Percentiles rank a stretch among this genome's conserved stretches.
Evolutionary conservation across 2,113 vertebrate genomes (phyloP).

Genomic region (Eira barbara): DNA sequence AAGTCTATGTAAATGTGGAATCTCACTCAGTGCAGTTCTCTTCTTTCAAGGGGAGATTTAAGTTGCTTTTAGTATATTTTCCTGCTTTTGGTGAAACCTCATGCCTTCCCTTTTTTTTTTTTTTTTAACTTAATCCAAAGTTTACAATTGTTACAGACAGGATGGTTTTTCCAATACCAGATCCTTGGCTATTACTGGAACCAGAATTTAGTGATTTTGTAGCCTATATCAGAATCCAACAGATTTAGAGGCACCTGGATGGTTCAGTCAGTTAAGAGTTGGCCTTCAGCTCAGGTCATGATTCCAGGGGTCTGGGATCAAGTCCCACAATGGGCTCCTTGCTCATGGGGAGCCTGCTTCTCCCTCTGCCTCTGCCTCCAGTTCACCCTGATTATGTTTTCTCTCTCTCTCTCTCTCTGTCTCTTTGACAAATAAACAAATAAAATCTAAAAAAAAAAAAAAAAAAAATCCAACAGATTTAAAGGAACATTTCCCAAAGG

Average conservation of each 20-base stretch:
- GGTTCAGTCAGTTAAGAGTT: not conserved
- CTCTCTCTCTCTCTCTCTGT: not conserved
- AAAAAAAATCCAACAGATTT: not conserved
- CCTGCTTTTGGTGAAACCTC: not conserved
- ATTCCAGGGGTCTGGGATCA: not conserved
- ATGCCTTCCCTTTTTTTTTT: not conserved
- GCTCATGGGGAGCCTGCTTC: not conserved
- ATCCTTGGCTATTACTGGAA: not conserved
- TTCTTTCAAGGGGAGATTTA: not conserved
- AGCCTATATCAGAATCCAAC: not conserved
- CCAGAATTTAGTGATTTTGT: not conserved
- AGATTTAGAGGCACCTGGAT: not conserved
- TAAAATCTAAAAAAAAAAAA: not conserved
- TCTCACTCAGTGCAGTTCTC: not conserved
- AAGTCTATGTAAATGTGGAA: not conserved
- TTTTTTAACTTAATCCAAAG: not conserved
- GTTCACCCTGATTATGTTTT: not conserved
- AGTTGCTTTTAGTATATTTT: not conserved
- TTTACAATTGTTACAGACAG: not conserved
- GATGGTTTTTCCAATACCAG: not conserved
- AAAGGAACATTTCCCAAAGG: not conserved
- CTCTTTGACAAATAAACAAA: not conserved
- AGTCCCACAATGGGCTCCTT: not conserved
- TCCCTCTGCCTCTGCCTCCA: not conserved
- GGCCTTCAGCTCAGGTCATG: not conserved